Percentiles rank a stretch among this genome's conserved stretches.
Conservation (phyloP, 2,113 vertebrate genomes). For the Melanocharis versteri region DNA sequence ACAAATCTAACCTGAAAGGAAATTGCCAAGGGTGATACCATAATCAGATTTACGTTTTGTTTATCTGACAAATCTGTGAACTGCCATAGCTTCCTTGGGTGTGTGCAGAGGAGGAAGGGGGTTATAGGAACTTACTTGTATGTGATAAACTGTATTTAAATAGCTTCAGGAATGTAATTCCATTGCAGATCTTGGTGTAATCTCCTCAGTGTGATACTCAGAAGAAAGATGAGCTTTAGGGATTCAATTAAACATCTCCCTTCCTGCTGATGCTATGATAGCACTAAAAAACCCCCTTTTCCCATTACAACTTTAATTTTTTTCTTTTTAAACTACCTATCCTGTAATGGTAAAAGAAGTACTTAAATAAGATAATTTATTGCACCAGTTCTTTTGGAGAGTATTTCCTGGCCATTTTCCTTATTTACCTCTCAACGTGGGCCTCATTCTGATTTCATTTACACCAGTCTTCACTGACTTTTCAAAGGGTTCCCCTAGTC, state of each 20-base stretch:
- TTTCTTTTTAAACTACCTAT: background rate
- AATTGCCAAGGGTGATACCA: background rate
- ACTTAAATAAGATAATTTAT: background rate
- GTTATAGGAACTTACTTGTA: background rate
- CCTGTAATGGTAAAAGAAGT: background rate
- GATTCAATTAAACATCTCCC: background rate
- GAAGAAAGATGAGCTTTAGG: background rate
- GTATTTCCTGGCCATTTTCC: background rate
- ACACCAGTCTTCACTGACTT: background rate
- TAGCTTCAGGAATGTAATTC: constrained; percentile 2
- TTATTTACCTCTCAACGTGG: background rate
- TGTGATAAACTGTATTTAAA: constrained; percentile 39
- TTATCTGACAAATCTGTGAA: constrained; percentile 30
- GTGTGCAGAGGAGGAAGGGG: background rate
- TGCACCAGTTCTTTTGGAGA: background rate
- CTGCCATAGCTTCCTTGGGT: constrained; percentile 5
- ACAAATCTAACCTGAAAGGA: background rate
- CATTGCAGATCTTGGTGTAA: background rate
- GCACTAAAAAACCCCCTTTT: background rate
- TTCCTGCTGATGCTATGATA: background rate
- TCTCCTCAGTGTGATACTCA: background rate
- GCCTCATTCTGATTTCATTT: constrained; percentile 21
- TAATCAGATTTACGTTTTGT: background rate
- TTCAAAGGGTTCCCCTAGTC: background rate
- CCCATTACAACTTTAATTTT: background rate